These are phyloP conservation scores for Apeira syringaria DNA, from an alignment of 2,888 invertebrate genomes.

Conservation along the genomic window DNA sequence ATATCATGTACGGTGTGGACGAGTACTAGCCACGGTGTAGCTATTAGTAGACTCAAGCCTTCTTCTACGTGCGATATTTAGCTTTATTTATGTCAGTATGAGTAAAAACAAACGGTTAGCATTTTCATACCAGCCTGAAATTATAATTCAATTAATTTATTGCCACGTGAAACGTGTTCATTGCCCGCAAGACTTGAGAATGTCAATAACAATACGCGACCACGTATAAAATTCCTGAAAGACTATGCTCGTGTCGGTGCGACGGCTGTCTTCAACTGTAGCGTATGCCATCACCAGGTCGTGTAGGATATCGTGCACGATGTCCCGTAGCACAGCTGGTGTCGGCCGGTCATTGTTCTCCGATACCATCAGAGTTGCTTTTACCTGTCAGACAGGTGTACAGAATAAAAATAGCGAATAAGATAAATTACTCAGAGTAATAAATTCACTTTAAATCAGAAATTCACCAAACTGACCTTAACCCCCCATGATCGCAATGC, in stretches of 20 bases:
- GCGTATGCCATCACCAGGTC: constrained; percentile 52
- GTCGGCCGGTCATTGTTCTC: constrained; percentile 44
- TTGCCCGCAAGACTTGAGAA: constrained; percentile 48
- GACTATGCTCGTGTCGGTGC: constrained; percentile 32
- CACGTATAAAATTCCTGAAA: constrained; percentile 46
- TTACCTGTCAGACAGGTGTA: too few relatives aligned
- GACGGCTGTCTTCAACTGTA: constrained; percentile 38
- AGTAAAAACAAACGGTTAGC: too few relatives aligned
- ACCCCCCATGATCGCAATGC: constrained; percentile 49
- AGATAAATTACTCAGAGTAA: too few relatives aligned
- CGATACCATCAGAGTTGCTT: constrained; percentile 36
- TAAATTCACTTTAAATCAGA: too few relatives aligned
- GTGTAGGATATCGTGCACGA: constrained; percentile 38
- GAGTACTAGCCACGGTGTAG: too few relatives aligned
- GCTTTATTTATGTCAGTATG: too few relatives aligned
- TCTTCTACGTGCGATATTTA: too few relatives aligned
- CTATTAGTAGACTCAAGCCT: too few relatives aligned
- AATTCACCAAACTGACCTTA: too few relatives aligned
- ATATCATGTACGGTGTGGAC: too few relatives aligned
- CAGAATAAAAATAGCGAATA: neutral
- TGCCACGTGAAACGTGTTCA: constrained; percentile 29
- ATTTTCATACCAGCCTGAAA: too few relatives aligned
- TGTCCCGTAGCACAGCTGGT: constrained; percentile 35
- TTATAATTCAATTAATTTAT: too few relatives aligned
- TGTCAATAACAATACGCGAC: constrained; percentile 43